These are phyloP conservation scores for Monodelphis domestica DNA, from an alignment of 2,797 vertebrate genomes.

Conservation along the genomic window DNA sequence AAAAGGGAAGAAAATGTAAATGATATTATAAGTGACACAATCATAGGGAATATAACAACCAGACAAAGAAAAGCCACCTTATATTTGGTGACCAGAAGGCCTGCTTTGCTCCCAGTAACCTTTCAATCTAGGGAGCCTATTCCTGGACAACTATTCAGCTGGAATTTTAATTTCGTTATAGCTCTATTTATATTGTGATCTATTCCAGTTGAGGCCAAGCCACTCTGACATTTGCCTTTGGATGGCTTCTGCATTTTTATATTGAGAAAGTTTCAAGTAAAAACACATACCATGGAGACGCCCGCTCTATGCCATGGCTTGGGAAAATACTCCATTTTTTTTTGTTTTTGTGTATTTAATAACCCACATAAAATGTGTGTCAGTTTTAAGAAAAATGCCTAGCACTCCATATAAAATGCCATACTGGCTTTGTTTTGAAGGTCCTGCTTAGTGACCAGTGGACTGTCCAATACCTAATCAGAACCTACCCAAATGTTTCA, in stretches of 20 bases:
- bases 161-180: constrained; percentile 77
- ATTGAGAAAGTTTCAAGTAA: constrained; percentile 51
- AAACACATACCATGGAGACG: constrained; percentile 53
- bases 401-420: neutral
- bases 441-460: neutral
- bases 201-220: constrained; percentile 67
- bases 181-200: constrained; percentile 68
- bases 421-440: constrained; percentile 8
- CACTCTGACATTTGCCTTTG: constrained; percentile 57
- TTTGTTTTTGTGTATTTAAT: constrained; percentile 9
- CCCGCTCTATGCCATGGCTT: constrained; percentile 20
- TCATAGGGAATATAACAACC: neutral
- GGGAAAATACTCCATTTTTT: constrained; percentile 54
- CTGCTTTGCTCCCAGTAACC: constrained; percentile 66
- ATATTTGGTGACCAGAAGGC: constrained; percentile 58
- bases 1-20: neutral
- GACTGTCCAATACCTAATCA: neutral
- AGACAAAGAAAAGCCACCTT: neutral
- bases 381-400: neutral
- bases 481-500: neutral
- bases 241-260: constrained; percentile 42
- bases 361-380: constrained; percentile 10
- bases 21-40: neutral
- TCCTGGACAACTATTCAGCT: constrained; percentile 73
- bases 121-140: constrained; percentile 74